Conservation (phyloP, 37 sponge, comb jelly and placozoan genomes). For the Trichoplax adhaerens region DNA sequence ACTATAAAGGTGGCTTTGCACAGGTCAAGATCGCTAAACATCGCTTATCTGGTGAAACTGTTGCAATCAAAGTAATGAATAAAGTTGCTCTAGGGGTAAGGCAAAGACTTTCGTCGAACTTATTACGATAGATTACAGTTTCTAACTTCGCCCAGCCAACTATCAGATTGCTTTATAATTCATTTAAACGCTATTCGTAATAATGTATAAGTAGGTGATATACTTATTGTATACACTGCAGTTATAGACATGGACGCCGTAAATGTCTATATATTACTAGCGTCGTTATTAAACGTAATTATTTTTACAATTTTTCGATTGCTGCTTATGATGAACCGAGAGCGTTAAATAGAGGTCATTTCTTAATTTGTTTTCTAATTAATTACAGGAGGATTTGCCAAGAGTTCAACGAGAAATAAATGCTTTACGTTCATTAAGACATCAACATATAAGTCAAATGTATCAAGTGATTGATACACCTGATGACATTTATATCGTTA, state of each 20-base stretch:
- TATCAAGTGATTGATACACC: conserved; percentile 78
- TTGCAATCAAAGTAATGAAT: conserved; percentile 68
- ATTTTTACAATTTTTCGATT: too few relatives aligned
- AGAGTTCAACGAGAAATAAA: conserved; percentile 56
- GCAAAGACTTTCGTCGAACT: neutral
- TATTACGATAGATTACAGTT: neutral
- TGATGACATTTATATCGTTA: conserved; percentile 39
- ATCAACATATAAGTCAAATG: conserved; percentile 85
- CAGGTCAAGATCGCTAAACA: conserved; percentile 74
- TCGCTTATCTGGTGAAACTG: conserved; percentile 58
- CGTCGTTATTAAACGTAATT: too few relatives aligned
- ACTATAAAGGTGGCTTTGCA: conserved; percentile 75
- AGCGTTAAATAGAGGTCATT: too few relatives aligned
- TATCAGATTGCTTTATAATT: too few relatives aligned
- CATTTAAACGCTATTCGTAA: too few relatives aligned
- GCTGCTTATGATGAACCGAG: too few relatives aligned
- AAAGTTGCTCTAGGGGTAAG: conserved; percentile 59
- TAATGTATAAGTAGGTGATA: too few relatives aligned
- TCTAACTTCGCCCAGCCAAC: too few relatives aligned
- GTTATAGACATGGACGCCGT: too few relatives aligned
- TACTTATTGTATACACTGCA: too few relatives aligned
- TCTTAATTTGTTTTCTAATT: neutral
- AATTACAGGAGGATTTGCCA: conserved; percentile 59
- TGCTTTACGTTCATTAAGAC: conserved; percentile 54
- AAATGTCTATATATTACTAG: too few relatives aligned